Percentiles rank a stretch among this genome's conserved stretches.
Conservation (phyloP, 2,113 vertebrate species). For the Camarhynchus parvulus region DNA sequence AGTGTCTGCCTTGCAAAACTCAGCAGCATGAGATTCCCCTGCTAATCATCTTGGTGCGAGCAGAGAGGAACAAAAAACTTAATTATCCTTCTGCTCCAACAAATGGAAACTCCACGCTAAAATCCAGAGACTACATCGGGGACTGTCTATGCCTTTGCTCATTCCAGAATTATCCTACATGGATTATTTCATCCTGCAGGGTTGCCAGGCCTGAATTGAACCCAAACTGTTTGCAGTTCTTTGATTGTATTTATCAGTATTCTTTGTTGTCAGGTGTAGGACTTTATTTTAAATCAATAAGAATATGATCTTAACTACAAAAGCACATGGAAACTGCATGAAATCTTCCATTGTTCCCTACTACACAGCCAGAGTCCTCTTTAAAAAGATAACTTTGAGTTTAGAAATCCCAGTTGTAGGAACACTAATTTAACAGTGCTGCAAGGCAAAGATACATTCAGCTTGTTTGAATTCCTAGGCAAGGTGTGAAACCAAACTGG, state of each 20-base stretch:
- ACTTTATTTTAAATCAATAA: neutral
- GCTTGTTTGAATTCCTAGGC: neutral
- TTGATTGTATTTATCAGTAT: neutral
- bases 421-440: neutral
- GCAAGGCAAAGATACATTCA: conserved; percentile 4
- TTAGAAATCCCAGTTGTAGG: neutral
- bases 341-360: neutral
- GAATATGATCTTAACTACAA: neutral
- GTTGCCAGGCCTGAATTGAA: neutral
- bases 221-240: neutral
- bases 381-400: neutral
- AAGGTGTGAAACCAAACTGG: neutral
- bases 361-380: neutral
- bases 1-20: neutral
- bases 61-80: neutral
- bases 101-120: neutral
- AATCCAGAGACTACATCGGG: neutral
- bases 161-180: neutral
- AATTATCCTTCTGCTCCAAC: neutral
- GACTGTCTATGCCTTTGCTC: rapidly evolving
- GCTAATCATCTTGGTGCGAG: neutral
- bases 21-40: neutral
- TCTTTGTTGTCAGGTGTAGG: neutral
- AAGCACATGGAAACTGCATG: neutral
- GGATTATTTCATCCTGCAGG: neutral